Percentiles rank a stretch among this genome's conserved stretches.
Evolutionary conservation across 2,113 vertebrate species (phyloP).

Genomic region (Chlorocebus sabaeus): DNA sequence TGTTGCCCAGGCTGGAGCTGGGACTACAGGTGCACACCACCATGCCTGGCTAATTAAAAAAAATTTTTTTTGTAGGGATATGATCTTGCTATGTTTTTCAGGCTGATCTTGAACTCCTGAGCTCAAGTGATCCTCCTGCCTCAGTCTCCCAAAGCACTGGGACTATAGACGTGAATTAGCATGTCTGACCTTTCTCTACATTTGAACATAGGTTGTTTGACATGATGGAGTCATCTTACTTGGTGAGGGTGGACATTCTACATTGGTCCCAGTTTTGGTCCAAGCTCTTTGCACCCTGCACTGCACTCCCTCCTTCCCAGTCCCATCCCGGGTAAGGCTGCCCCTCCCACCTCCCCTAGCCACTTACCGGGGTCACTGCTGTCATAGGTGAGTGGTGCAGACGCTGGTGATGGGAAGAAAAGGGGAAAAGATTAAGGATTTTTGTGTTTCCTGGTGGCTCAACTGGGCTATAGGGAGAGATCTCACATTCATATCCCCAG

Average conservation of each 20-base stretch:
- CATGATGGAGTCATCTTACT: accelerated
- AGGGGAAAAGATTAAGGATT: too few relatives aligned
- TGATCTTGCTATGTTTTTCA: too few relatives aligned
- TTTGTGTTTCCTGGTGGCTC: not conserved
- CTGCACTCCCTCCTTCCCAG: not conserved
- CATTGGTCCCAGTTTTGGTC: not conserved
- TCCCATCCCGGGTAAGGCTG: accelerated
- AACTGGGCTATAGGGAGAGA: not conserved
- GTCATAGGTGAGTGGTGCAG: accelerated
- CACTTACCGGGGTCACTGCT: not conserved
- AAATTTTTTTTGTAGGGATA: too few relatives aligned
- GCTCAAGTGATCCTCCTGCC: too few relatives aligned
- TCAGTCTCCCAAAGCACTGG: too few relatives aligned
- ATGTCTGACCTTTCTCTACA: too few relatives aligned
- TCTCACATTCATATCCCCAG: not conserved
- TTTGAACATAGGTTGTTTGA: not conserved
- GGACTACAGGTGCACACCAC: too few relatives aligned
- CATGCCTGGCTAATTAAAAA: too few relatives aligned
- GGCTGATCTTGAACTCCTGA: too few relatives aligned
- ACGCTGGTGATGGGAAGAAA: too few relatives aligned
- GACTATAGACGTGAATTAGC: too few relatives aligned
- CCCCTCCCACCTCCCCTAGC: not conserved
- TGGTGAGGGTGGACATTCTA: not conserved
- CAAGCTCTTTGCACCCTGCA: not conserved
- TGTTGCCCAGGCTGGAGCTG: too few relatives aligned